These are phyloP conservation scores for Lanius ludovicianus DNA, from an alignment of 2,113 vertebrate species.

Conservation along the genomic window DNA sequence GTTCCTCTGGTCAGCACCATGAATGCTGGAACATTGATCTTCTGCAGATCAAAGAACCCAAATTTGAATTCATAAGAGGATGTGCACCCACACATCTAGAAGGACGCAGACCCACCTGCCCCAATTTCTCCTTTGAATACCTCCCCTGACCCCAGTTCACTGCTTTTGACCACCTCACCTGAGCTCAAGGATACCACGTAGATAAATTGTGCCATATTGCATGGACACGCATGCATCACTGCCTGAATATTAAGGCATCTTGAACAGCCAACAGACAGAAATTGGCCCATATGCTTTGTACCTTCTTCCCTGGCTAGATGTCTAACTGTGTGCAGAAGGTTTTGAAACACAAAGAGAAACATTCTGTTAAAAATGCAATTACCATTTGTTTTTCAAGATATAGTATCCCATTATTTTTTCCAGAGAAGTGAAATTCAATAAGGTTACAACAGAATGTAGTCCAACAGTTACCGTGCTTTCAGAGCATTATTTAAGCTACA, in stretches of 20 bases:
- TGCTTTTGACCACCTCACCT: background rate
- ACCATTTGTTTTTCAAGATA: conserved; percentile 71
- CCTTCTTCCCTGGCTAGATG: conserved; percentile 71
- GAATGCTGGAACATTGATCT: background rate
- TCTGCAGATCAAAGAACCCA: background rate
- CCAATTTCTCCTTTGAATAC: background rate
- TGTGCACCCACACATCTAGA: background rate
- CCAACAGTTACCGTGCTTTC: conserved; percentile 69
- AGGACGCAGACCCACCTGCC: background rate
- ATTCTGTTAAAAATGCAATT: conserved; percentile 72
- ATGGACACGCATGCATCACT: conserved; percentile 37
- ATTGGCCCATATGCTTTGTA: conserved; percentile 73
- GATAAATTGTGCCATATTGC: conserved; percentile 34
- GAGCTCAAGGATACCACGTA: background rate
- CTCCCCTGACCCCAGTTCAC: background rate
- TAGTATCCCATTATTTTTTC: conserved; percentile 70
- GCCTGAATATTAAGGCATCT: conserved; percentile 66
- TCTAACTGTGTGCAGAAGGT: conserved; percentile 73
- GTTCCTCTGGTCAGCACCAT: background rate
- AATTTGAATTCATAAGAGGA: background rate
- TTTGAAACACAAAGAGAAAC: conserved; percentile 73
- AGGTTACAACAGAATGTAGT: conserved; percentile 71
- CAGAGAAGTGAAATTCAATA: conserved; percentile 70
- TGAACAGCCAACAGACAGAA: conserved; percentile 67
- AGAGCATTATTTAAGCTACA: conserved; percentile 69